Base-by-base conservation (phyloP, 2,888 invertebrate genomes). In the Synergus laeviventris region DNA sequence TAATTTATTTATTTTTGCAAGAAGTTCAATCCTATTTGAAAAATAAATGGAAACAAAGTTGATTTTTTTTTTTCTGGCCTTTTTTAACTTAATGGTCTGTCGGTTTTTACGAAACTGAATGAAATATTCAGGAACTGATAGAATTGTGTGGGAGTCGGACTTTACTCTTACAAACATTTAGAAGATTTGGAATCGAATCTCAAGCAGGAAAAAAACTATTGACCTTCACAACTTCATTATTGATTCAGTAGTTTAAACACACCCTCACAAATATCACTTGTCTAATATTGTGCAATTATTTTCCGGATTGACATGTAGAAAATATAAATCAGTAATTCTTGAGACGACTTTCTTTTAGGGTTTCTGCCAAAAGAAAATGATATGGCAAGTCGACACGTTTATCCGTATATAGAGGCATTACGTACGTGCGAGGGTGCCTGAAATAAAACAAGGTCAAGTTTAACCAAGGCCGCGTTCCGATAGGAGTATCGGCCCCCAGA, bases 401-500 rank as follows among this genome's bases (percentile, higher is more conserved):
- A 60, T 24, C 60, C 24, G 24, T 60, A 60, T 60, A 24, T 16
- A 60, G 24, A 31, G 31, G 16, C 16, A 60, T 60, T 31, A 60
- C 24, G 31, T 31, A 60, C 31, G 24, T 60, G 11, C 24, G 31
- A 60, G 79, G 84, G 87, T 87, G 87, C 89, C 88, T 89, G 88
- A 91, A 91, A 91, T 91, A 91, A 91, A 91, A 87, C 91, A 90
- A 91, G 91, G 91, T 91, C 91, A 91, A 90, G 89, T 90, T 91
- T 90, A 87, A 86, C 88, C 84, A 91, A 91, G 91, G 91, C 88
- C 87, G 83, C 84, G 84, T 85, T 84, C 82, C 87, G 86, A 86
- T 86, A 84, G 81, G 83, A 84, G 84, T 86, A 86, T 87, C 85
- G 83, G 82, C 80, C 83, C 84, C 81, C 79, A 76, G 75, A 80